Evolutionary conservation across 2,888 invertebrate genomes (phyloP), one percentile per base, ranked within the genome.

Genomic region (Agrotis puta): DNA sequence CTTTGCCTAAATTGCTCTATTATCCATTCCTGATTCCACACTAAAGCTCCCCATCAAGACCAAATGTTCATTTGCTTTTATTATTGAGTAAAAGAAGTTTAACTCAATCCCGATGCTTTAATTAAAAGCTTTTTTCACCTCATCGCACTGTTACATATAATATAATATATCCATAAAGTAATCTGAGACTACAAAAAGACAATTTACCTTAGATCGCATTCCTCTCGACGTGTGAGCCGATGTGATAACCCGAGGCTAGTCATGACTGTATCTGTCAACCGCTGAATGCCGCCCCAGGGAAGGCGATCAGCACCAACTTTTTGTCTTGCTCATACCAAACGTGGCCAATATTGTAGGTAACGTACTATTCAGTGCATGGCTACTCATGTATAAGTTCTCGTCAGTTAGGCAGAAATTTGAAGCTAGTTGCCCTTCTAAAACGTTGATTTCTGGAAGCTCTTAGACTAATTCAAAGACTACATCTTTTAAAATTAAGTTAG

Each of bases 211-310:
- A 47, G 13, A 64, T 59, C 74, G 72, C 71, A 67, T 20, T 3
- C 2, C 48, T 57, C 57, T 72, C 56, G 11, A 67, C 22, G n/a
- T 47, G 45, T 61, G 43, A 20, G 39, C 62, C 78, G 14, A 16
- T 20, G 7, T 7, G 9, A 64, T 54, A 69, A 45, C 82, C 68
- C 53, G 61, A 51, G 63, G 75, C 69, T 59, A 78, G 74, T 70
- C 70, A 75, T 68, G 72, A 64, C 63, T 81, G 77, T 83, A 82
- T 84, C 72, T 79, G 79, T 81, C 79, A 81, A 77, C 65, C 74
- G 82, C 79, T 77, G 80, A 82, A 83, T 67, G 65, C 22, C 57
- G 70, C 79, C 84, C 75, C 76, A 9, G 53, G 79, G 79, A 71
- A 70, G 7, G 11, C 24, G 63, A 75, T 68, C 76, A 81, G 64